A percentile compares a stretch with the other conserved stretches of the same genome.
These are phyloP conservation scores for Oostethus manadensis DNA, from an alignment of 2,113 vertebrate species.

Conservation along the genomic window DNA sequence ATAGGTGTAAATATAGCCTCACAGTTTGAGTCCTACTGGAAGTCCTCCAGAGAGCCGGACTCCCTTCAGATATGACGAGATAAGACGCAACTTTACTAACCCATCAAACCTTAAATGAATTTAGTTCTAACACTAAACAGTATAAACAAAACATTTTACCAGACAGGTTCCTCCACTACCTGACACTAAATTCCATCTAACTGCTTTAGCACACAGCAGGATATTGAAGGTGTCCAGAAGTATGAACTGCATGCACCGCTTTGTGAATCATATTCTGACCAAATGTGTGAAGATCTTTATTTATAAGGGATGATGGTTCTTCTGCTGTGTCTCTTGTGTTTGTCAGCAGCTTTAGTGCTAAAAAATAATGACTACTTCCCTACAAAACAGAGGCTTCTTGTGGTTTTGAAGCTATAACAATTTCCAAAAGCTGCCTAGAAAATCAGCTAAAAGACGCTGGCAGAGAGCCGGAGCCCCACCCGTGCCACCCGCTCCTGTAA, in stretches of 20 bases:
- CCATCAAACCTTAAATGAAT: slow-evolving; percentile 14
- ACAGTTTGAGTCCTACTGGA: no score
- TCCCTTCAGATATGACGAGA: not conserved
- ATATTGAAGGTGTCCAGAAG: slow-evolving; percentile 42
- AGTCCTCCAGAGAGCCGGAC: not conserved
- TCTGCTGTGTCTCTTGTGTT: slow-evolving; percentile 22
- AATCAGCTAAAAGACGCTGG: slow-evolving; percentile 6
- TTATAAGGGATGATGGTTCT: slow-evolving; percentile 39
- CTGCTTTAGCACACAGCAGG: slow-evolving; percentile 51
- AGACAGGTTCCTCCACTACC: slow-evolving; percentile 38
- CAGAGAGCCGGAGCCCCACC: not conserved
- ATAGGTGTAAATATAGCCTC: not conserved
- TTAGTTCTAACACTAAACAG: slow-evolving; percentile 19
- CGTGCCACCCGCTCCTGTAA: not conserved
- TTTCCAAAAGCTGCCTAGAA: slow-evolving; percentile 20
- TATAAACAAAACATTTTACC: slow-evolving; percentile 29
- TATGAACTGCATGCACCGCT: slow-evolving; percentile 26
- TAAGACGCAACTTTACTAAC: not conserved
- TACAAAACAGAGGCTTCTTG: not conserved
- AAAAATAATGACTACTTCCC: slow-evolving; percentile 22
- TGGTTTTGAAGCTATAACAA: slow-evolving; percentile 7
- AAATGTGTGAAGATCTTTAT: not conserved
- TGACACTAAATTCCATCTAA: slow-evolving; percentile 26
- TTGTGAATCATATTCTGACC: not conserved
- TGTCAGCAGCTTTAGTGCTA: slow-evolving; percentile 36